A percentile compares a stretch with the other conserved stretches of the same genome.
Conservation (phyloP, 2,113 vertebrate genomes). For the Pleuronectes platessa region DNA sequence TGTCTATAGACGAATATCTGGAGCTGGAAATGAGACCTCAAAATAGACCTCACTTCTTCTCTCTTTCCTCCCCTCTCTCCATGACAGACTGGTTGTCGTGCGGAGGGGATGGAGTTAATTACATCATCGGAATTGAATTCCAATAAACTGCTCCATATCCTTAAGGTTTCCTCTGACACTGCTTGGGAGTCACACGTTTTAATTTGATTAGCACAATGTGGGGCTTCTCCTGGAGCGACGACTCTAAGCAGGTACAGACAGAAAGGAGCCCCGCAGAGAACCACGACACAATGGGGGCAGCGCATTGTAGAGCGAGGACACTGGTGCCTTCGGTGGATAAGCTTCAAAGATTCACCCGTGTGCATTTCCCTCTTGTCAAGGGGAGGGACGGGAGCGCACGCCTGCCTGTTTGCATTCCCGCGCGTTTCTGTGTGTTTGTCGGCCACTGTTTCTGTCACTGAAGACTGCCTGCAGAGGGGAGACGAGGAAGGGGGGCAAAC, state of each 20-base stretch:
- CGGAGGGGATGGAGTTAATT: constrained; percentile 47
- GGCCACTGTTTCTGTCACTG: constrained; percentile 35
- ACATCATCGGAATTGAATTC: constrained; percentile 59
- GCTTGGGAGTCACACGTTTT: constrained; percentile 53
- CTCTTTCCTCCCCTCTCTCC: background rate
- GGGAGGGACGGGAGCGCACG: background rate
- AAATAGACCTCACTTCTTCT: constrained; percentile 11
- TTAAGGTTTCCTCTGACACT: constrained; percentile 53
- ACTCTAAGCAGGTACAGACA: constrained; percentile 22
- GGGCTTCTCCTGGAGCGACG: constrained; percentile 25
- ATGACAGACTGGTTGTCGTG: constrained; percentile 33
- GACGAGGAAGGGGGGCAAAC: background rate
- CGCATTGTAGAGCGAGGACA: constrained; percentile 17
- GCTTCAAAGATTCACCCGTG: constrained; percentile 18
- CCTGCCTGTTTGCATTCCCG: constrained; percentile 9
- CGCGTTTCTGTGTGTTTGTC: constrained; percentile 21
- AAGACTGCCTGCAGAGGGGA: constrained; percentile 38
- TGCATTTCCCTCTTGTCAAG: background rate
- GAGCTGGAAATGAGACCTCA: constrained; percentile 41
- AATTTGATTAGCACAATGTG: constrained; percentile 67
- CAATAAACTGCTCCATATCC: constrained; percentile 66
- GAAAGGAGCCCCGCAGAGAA: constrained; percentile 14
- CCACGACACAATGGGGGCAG: constrained; percentile 31
- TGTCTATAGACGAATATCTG: constrained; percentile 38
- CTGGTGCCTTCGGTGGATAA: constrained; percentile 5